phyloP scores from a whole-genome alignment of 30 jellyfish, hydroid and myxozoan species.

The Aurelia aurita complex sp. Pacific region DNA sequence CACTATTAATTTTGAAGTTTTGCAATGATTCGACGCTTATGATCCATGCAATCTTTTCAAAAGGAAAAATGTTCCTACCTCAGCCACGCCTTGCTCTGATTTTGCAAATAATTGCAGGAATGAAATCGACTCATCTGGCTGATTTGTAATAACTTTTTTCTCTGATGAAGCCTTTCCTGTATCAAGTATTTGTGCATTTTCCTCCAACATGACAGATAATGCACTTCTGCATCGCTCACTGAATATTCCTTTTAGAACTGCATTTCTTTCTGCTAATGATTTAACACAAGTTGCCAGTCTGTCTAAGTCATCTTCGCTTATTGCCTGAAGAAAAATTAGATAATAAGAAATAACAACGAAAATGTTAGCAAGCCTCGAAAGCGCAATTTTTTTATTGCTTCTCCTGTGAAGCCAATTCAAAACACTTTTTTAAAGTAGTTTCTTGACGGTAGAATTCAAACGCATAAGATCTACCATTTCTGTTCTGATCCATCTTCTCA shows the following conservation, averaged over 20 bases:
- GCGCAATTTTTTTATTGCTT: too few relatives aligned
- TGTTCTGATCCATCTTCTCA: too few relatives aligned
- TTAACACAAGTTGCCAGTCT: slow-evolving; percentile 92
- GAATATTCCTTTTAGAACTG: slow-evolving; percentile 61
- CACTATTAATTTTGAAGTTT: too few relatives aligned
- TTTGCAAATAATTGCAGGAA: slow-evolving; percentile 86
- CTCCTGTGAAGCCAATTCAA: too few relatives aligned
- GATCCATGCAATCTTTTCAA: not conserved
- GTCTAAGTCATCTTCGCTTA: slow-evolving; percentile 91
- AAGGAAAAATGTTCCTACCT: slow-evolving; percentile 22
- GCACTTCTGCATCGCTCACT: slow-evolving; percentile 87
- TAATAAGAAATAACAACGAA: not conserved
- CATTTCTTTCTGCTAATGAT: slow-evolving; percentile 81
- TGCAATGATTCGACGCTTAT: too few relatives aligned
- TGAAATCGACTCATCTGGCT: slow-evolving; percentile 92
- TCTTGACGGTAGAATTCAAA: too few relatives aligned
- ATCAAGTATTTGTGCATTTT: slow-evolving; percentile 72
- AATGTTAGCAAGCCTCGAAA: too few relatives aligned
- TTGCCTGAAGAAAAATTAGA: slow-evolving; percentile 40
- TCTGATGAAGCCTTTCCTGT: slow-evolving; percentile 58
- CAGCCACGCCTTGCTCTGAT: slow-evolving; percentile 87
- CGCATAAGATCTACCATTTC: too few relatives aligned
- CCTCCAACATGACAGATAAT: slow-evolving; percentile 88
- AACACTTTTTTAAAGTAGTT: too few relatives aligned
- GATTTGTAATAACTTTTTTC: slow-evolving; percentile 53